Conservation (phyloP, 2,888 invertebrate species). For the Nomada hirtipes region DNA sequence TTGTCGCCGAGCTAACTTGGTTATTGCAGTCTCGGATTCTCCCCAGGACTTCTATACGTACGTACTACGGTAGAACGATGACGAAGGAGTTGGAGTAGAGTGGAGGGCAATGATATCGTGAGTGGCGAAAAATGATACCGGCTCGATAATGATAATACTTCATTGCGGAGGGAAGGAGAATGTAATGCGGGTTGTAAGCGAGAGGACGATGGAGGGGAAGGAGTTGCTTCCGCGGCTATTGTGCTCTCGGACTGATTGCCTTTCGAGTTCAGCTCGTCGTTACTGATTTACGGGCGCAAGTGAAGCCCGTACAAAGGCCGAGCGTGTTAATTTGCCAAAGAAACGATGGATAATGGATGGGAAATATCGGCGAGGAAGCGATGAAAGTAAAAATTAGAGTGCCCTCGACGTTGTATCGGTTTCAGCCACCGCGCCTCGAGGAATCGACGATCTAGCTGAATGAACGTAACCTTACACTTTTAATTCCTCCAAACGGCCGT, state of each 20-base stretch:
- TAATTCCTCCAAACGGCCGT: too few relatives aligned
- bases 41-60: neutral
- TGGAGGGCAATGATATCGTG: constrained; percentile 52
- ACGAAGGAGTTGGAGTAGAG: neutral
- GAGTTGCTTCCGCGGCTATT: constrained; percentile 52
- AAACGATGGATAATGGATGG: constrained; percentile 53
- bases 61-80: constrained; percentile 21
- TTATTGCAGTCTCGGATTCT: constrained; percentile 56
- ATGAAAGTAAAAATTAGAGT: constrained; percentile 32
- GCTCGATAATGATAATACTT: constrained; percentile 63
- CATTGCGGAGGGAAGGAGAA: constrained; percentile 66
- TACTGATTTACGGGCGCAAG: constrained; percentile 61
- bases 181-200: constrained; percentile 59
- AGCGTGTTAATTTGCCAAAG: constrained; percentile 60
- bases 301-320: constrained; percentile 34
- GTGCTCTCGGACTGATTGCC: constrained; percentile 66
- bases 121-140: constrained; percentile 69
- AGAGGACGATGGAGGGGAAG: neutral
- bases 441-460: too few relatives aligned
- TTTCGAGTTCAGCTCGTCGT: constrained; percentile 47
- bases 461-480: too few relatives aligned
- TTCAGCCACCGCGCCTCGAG: neutral
- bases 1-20: constrained; percentile 44
- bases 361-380: constrained; percentile 39
- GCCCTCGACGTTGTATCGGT: constrained; percentile 16